phyloP scores from a whole-genome alignment of 2,888 invertebrate genomes.

The Cremastinae sp. region DNA sequence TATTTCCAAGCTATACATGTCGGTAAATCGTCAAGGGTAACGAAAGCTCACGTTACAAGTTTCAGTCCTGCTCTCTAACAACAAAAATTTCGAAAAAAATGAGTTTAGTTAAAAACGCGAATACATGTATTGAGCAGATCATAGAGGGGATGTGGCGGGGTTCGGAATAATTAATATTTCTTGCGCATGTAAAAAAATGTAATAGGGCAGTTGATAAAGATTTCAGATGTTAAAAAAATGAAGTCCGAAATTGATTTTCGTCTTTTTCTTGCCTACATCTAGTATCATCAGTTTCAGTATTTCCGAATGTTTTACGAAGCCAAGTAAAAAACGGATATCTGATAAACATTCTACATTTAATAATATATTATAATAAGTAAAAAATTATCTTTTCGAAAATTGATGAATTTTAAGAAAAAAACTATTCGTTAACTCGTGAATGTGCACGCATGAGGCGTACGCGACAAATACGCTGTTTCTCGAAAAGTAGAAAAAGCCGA shows the following conservation, averaged over 20 bases:
- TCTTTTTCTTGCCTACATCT: neutral
- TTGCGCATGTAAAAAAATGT: neutral
- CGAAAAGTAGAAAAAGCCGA: slow-evolving; percentile 51
- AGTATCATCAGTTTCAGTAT: neutral
- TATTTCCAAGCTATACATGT: neutral
- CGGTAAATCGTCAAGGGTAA: neutral
- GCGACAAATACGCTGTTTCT: slow-evolving; percentile 34
- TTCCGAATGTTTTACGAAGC: slow-evolving; percentile 19
- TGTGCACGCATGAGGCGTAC: slow-evolving; percentile 18
- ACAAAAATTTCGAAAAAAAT: neutral
- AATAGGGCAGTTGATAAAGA: neutral
- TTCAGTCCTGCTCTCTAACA: slow-evolving; percentile 14
- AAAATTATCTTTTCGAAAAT: slow-evolving; percentile 13
- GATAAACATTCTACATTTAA: slow-evolving; percentile 12
- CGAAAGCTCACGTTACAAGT: slow-evolving; percentile 1
- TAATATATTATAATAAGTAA: slow-evolving; percentile 20
- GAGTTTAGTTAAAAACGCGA: neutral
- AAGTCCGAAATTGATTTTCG: neutral
- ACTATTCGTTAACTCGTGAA: slow-evolving; percentile 4
- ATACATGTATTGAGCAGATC: neutral
- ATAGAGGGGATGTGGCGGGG: neutral
- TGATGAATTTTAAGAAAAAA: slow-evolving; percentile 15
- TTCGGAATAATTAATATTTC: slow-evolving; percentile 1
- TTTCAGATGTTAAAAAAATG: neutral
- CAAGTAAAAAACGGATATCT: slow-evolving; percentile 8